A percentile compares a stretch with the other conserved stretches of the same genome.
phyloP scores from a whole-genome alignment of 2,113 vertebrate genomes.

The Aegithalos caudatus region DNA sequence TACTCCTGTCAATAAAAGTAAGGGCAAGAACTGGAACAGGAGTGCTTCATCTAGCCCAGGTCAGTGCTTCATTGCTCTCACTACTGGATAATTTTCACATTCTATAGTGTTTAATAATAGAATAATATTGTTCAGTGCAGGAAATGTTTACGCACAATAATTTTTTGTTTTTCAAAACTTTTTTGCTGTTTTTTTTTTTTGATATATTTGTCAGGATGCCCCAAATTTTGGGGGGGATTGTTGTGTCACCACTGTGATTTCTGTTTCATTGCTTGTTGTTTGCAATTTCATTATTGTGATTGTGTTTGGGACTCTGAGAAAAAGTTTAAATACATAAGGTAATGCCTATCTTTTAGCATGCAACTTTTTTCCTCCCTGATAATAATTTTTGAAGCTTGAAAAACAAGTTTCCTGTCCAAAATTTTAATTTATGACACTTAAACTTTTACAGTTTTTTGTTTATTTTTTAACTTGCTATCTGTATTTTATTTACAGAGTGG shows the following conservation, averaged over 20 bases:
- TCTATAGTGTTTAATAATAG: accelerated
- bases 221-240: accelerated
- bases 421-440: background rate
- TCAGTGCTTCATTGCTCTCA: background rate
- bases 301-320: background rate
- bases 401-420: background rate
- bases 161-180: background rate
- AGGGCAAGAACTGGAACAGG: background rate
- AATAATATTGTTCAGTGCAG: background rate
- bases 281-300: background rate
- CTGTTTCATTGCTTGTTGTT: background rate
- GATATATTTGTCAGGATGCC: background rate
- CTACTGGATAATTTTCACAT: background rate
- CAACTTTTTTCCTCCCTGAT: background rate
- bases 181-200: no score
- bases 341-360: background rate
- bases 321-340: background rate
- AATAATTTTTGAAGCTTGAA: background rate
- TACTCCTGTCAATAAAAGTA: background rate
- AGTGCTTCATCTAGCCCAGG: background rate
- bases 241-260: background rate
- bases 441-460: background rate
- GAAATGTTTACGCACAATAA: accelerated
- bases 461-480: background rate
- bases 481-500: background rate